Evolutionary conservation across 35 echinoderm and acorn worm species (phyloP).

Genomic region (Heliocidaris tuberculata): DNA sequence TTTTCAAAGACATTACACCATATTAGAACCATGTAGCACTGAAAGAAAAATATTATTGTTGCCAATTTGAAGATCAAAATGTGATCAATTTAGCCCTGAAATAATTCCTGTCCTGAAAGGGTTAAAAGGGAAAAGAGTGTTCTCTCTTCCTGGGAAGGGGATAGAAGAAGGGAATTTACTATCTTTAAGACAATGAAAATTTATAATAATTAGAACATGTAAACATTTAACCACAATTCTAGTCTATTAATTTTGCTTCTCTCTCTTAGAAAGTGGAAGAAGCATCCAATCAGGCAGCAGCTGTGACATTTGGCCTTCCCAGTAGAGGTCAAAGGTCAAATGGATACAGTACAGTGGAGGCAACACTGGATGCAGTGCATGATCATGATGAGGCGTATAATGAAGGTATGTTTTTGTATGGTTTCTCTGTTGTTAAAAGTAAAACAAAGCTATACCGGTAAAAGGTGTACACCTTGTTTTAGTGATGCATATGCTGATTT

Average conservation of each 20-base stretch:
- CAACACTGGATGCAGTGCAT: slow-evolving; percentile 84
- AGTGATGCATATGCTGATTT: background rate
- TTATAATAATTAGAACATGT: background rate
- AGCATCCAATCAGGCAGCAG: slow-evolving; percentile 87
- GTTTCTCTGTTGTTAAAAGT: background rate
- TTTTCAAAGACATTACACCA: too few species aligned
- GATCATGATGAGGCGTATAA: slow-evolving; percentile 85
- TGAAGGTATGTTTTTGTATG: slow-evolving; percentile 57
- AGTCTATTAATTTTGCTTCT: background rate
- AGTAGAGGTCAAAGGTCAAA: slow-evolving; percentile 55
- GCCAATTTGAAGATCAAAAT: too few species aligned
- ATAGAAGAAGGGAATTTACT: background rate
- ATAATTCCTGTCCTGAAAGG: too few species aligned
- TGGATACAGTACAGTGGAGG: slow-evolving; percentile 66
- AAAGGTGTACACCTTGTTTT: background rate
- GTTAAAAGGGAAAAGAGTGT: too few species aligned
- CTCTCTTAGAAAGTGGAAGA: slow-evolving; percentile 85
- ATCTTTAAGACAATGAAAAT: background rate
- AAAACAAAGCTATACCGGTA: background rate
- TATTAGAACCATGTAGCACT: too few species aligned
- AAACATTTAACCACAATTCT: background rate
- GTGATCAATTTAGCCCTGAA: too few species aligned
- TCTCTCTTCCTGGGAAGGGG: too few species aligned
- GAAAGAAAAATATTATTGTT: too few species aligned
- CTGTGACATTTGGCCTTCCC: slow-evolving; percentile 79